Evolutionary conservation across 2,888 invertebrate genomes (phyloP).

Genomic region (Andricus quercusramuli): DNA sequence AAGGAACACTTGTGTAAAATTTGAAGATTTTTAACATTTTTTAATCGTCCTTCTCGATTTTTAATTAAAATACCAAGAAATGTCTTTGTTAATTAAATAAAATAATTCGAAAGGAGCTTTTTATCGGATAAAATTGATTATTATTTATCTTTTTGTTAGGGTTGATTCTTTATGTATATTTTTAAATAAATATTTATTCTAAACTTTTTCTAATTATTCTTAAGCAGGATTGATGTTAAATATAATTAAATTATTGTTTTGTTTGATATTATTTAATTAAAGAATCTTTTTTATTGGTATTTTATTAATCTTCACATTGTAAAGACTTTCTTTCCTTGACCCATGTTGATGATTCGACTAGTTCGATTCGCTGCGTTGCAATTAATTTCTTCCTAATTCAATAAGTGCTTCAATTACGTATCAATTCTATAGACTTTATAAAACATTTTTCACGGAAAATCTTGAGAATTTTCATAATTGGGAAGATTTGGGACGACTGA

Average conservation of each 20-base stretch:
- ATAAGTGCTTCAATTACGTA: slow-evolving; percentile 25
- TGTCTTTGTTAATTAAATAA: too few species aligned
- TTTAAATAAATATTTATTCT: background rate
- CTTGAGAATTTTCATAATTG: background rate
- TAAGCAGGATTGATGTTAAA: background rate
- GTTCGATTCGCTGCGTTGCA: background rate
- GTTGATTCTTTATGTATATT: too few species aligned
- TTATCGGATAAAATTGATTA: too few species aligned
- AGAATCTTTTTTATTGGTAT: slow-evolving; percentile 6
- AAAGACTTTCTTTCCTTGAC: slow-evolving; percentile 34
- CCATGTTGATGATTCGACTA: slow-evolving; percentile 13
- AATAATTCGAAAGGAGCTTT: too few species aligned
- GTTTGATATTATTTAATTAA: slow-evolving; percentile 8
- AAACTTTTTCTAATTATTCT: background rate
- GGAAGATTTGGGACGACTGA: background rate
- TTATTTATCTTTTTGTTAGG: too few species aligned
- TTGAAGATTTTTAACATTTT: too few species aligned
- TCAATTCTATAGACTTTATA: background rate
- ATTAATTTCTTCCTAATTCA: slow-evolving; percentile 22
- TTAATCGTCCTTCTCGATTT: too few species aligned
- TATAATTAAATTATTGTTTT: background rate
- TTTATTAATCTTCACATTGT: slow-evolving; percentile 21
- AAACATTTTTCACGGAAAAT: background rate
- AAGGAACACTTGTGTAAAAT: too few species aligned
- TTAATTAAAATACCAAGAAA: too few species aligned